A percentile compares a stretch with the other conserved stretches of the same genome.
Evolutionary conservation across 1,140 invertebrate species (phyloP).

Genomic region (Megalopta genalis): DNA sequence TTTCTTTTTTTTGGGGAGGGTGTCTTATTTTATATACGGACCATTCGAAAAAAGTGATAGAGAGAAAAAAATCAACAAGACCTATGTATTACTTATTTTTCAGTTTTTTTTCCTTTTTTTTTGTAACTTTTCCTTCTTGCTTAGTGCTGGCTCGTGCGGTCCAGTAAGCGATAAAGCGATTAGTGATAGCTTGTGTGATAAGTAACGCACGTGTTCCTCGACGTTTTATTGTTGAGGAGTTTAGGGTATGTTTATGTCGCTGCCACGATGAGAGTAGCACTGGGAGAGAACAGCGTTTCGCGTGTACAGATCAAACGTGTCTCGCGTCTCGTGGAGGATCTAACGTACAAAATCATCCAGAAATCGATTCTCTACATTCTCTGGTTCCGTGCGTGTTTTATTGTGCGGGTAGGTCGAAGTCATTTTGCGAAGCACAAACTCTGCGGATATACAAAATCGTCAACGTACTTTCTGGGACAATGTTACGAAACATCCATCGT

Average conservation of each 20-base stretch:
- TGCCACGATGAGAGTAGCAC: constrained; percentile 29
- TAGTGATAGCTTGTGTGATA: constrained; percentile 38
- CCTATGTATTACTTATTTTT: not conserved
- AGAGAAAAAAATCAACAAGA: constrained; percentile 31
- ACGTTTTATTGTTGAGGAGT: constrained; percentile 44
- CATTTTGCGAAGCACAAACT: not conserved
- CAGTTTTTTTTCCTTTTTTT: constrained; percentile 2
- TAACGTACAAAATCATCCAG: not conserved
- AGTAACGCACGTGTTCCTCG: constrained; percentile 45
- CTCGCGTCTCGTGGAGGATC: not conserved
- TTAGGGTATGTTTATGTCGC: constrained; percentile 43
- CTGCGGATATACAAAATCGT: not conserved
- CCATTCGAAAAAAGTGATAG: not conserved
- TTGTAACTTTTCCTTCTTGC: constrained; percentile 5
- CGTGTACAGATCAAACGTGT: not conserved
- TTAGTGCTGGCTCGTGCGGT: constrained; percentile 42
- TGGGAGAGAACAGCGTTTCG: not conserved
- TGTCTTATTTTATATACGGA: not conserved
- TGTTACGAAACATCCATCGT: constrained; percentile 17
- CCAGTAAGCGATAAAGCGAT: constrained; percentile 52
- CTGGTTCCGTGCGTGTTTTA: not conserved
- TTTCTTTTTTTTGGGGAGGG: no score
- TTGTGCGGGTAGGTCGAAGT: not conserved
- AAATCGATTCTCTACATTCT: not conserved
- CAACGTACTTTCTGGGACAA: not conserved